phyloP scores from a whole-genome alignment of 2,113 vertebrate genomes.

The Tichodroma muraria region DNA sequence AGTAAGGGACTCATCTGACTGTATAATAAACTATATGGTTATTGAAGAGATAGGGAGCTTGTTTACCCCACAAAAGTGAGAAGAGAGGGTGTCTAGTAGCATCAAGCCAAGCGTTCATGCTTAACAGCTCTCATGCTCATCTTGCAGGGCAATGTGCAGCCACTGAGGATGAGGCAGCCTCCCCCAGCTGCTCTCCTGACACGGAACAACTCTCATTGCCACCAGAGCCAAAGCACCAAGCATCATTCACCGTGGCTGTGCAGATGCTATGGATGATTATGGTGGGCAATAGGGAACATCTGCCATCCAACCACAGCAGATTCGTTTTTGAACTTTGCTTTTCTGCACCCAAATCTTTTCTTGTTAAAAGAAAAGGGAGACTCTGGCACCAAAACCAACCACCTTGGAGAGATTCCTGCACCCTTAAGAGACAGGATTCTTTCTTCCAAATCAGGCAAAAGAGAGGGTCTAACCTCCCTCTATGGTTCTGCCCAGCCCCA shows the following conservation, averaged over 20 bases:
- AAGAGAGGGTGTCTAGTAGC: background rate
- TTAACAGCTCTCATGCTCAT: background rate
- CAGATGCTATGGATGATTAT: background rate
- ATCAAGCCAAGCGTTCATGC: background rate
- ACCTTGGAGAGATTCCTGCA: background rate
- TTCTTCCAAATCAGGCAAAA: background rate
- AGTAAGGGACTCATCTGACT: background rate
- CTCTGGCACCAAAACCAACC: background rate
- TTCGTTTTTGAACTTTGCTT: background rate
- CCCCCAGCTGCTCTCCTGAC: background rate
- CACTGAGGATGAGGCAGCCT: background rate
- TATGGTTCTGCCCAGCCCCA: background rate
- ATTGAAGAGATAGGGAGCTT: background rate
- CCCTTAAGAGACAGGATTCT: background rate
- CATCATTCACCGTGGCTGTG: rapidly evolving
- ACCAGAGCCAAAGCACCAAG: background rate
- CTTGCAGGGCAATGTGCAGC: background rate
- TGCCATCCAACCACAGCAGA: background rate
- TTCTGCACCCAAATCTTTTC: background rate
- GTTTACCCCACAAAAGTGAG: background rate
- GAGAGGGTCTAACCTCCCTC: background rate
- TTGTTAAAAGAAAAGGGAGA: background rate
- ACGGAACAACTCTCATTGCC: background rate
- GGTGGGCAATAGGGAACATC: background rate
- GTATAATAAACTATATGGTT: background rate